Evolutionary conservation across 2,888 invertebrate genomes (phyloP).

Genomic region (Lottia scabra): DNA sequence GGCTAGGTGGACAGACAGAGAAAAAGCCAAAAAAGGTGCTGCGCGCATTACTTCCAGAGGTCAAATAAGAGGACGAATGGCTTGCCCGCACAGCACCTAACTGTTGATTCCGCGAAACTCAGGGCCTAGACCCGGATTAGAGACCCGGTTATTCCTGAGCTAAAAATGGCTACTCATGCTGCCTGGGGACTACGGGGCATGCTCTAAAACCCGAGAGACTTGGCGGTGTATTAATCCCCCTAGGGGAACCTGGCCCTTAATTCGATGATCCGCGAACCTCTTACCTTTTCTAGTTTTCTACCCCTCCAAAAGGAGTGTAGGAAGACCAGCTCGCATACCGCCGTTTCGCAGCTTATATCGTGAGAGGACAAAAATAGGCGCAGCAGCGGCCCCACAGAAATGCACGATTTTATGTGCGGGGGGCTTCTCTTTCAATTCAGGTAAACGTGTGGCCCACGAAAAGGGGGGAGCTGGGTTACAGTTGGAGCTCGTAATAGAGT

Average conservation of each 20-base stretch:
- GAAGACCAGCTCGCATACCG: constrained; percentile 52
- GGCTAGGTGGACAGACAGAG: constrained; percentile 16
- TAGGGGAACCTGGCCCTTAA: constrained; percentile 55
- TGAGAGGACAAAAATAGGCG: no score
- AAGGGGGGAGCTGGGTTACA: constrained; percentile 79
- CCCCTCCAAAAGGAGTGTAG: no score
- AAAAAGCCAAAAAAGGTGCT: neutral
- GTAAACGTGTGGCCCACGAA: constrained; percentile 80
- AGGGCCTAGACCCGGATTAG: constrained; percentile 45
- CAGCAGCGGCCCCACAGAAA: constrained; percentile 29
- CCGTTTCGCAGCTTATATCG: no score
- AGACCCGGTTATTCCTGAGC: constrained; percentile 49
- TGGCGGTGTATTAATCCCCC: constrained; percentile 47
- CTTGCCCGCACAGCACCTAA: neutral
- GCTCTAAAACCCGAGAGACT: constrained; percentile 48
- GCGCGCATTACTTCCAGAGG: no score
- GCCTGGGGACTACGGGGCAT: constrained; percentile 39
- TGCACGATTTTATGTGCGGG: constrained; percentile 71
- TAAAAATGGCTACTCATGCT: constrained; percentile 21
- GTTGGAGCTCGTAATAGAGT: constrained; percentile 56
- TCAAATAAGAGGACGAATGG: neutral
- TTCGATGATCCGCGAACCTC: constrained; percentile 34
- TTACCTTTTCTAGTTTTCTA: constrained; percentile 26
- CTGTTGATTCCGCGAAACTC: constrained; percentile 24
- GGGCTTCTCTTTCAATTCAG: constrained; percentile 75